Evolutionary conservation across 2,113 vertebrate genomes (phyloP), one percentile per base, ranked within the genome.

Genomic region (Tenebrosternarchus preto): DNA sequence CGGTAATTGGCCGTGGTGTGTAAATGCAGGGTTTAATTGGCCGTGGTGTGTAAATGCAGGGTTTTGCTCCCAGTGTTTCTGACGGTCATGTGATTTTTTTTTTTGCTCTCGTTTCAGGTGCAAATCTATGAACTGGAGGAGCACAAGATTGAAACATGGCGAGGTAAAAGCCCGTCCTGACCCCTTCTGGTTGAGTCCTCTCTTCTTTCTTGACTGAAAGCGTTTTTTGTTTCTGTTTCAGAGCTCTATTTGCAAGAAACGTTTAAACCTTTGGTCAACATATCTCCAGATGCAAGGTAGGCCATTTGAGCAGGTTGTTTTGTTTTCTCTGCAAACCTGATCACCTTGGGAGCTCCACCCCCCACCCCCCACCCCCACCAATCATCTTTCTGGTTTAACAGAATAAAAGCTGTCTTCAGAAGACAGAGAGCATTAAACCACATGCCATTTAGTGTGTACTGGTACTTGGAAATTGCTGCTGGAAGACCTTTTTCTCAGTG

Each of bases 161-260:
- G 97, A 92, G 97, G 97, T 98, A 91, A 93, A 91, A 3, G 9
- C 16, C 22, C 11, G 0, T 31, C 19, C 36, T 16, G 7, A 1
- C 0, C 15, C 2, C 7, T 66, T 68, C 12, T 64, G 43, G 12
- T 70, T 22, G 20, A 36, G 2, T 29, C 25, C 16, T 64, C 11
- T 5, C n/a, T 4, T 36, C 20, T 55, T 4, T 31, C 25, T 15
- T 3, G 20, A 5, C 16, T 25, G 0, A 61, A 39, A 73, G 4
- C 25, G 15, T 17, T 3, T 77, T 20, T 84, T n/a, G 11, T 9
- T 22, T 91, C 89, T 85, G 83, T 20, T 80, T 87, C 87, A 99
- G 98, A 99, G 88, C 93, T 99, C 79, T 99, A 99, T 93, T 95
- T 99, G 90, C 98, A 99, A 93, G 98, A 99, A 92, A 98, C 96